phyloP scores from a whole-genome alignment of 2,888 invertebrate species.

The Lasioglossum lativentre region DNA sequence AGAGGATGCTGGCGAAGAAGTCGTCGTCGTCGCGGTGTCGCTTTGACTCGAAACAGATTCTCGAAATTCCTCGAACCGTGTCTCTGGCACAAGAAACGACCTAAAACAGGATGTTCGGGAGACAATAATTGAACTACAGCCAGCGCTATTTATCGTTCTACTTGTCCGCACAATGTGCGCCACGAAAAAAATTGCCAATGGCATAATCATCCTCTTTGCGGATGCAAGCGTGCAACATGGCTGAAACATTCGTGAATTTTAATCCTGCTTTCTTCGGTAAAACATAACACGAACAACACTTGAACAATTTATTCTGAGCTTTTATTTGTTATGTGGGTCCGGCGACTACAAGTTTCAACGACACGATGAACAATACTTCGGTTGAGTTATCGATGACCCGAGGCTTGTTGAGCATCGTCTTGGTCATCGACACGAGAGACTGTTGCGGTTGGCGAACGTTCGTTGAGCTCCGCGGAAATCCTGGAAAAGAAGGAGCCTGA shows the following conservation, averaged over 20 bases:
- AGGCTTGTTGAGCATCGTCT: background rate
- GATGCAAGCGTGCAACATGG: background rate
- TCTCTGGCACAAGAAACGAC: background rate
- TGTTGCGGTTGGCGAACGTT: background rate
- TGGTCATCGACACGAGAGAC: background rate
- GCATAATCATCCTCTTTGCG: background rate
- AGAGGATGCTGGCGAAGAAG: conserved; percentile 30
- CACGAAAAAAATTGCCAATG: background rate
- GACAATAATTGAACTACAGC: background rate
- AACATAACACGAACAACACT: background rate
- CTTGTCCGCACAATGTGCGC: background rate
- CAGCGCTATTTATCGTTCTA: background rate
- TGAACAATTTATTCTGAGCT: background rate
- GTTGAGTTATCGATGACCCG: background rate
- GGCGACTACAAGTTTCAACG: background rate
- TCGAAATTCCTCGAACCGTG: conserved; percentile 40
- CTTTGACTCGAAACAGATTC: conserved; percentile 30
- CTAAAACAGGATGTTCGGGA: background rate
- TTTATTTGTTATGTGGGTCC: background rate
- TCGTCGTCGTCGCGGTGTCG: conserved; percentile 19
- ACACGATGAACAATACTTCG: background rate
- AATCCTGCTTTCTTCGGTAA: background rate
- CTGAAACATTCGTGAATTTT: background rate
- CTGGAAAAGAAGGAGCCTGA: conserved; percentile 30
- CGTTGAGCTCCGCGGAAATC: conserved; percentile 2